phyloP scores from a whole-genome alignment of 2,113 vertebrate genomes.

The Tychaedon coryphoeus region DNA sequence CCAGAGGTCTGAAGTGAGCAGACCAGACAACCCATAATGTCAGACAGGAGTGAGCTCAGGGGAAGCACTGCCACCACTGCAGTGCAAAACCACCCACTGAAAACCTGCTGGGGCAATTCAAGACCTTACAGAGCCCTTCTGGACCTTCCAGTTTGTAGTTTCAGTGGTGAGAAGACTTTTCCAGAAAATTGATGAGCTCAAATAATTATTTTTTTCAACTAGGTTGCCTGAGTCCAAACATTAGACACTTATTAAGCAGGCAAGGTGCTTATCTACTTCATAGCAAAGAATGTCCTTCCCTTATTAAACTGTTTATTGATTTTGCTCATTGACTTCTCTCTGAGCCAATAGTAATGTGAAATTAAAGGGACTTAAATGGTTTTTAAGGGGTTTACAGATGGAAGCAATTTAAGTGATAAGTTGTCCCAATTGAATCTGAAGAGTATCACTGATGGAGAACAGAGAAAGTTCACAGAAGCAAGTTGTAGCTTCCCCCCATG shows the following conservation, averaged over 20 bases:
- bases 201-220: not conserved
- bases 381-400: not conserved
- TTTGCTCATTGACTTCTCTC: not conserved
- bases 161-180: not conserved
- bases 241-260: not conserved
- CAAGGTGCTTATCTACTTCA: not conserved
- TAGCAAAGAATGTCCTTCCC: not conserved
- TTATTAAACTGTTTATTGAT: not conserved
- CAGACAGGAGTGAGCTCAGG: not conserved
- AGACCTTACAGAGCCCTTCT: not conserved
- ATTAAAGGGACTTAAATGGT: not conserved
- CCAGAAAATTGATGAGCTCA: not conserved
- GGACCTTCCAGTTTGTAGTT: not conserved
- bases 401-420: not conserved
- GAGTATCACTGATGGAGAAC: not conserved
- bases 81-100: not conserved
- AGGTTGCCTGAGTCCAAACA: not conserved
- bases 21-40: not conserved
- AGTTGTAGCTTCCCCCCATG: not conserved
- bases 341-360: not conserved
- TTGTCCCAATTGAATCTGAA: not conserved
- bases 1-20: not conserved
- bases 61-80: not conserved
- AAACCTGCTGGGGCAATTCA: not conserved
- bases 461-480: not conserved